phyloP scores from a whole-genome alignment of 2,888 invertebrate genomes.

The Lycocerus yunnanus region DNA sequence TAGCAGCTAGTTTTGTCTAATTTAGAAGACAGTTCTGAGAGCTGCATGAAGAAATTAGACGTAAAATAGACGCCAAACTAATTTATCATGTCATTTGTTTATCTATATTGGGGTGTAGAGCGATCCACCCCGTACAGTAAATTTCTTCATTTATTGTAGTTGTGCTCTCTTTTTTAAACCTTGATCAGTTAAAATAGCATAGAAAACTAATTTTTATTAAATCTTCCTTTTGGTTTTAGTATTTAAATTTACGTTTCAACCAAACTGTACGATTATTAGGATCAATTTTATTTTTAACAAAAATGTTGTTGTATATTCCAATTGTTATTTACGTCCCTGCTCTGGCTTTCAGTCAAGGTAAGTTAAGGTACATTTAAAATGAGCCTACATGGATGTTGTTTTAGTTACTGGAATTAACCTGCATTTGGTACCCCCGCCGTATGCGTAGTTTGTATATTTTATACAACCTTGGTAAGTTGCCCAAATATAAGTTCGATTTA shows the following conservation, averaged over 20 bases:
- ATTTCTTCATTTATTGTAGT: no score
- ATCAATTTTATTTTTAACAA: conserved; percentile 71
- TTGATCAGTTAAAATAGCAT: no score
- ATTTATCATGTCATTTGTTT: no score
- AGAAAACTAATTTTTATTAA: no score
- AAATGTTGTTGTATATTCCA: conserved; percentile 79
- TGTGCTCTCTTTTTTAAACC: no score
- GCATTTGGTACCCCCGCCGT: conserved; percentile 80
- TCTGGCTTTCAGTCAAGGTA: conserved; percentile 82
- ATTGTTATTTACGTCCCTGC: conserved; percentile 89
- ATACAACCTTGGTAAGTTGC: conserved; percentile 82
- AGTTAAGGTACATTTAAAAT: conserved; percentile 12
- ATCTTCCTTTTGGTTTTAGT: conserved; percentile 56
- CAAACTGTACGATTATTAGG: conserved; percentile 70
- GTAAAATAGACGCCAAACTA: no score
- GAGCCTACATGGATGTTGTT: conserved; percentile 40
- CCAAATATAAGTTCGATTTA: neutral
- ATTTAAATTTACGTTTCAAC: conserved; percentile 70
- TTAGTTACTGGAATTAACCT: conserved; percentile 82
- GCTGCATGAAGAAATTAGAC: no score
- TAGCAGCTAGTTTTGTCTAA: no score
- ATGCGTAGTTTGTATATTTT: conserved; percentile 89
- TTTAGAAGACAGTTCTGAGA: no score
- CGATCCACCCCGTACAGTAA: no score
- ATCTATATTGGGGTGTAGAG: no score